Evolutionary conservation across 2,888 invertebrate genomes (phyloP).

Genomic region (Mimachlamys varia): DNA sequence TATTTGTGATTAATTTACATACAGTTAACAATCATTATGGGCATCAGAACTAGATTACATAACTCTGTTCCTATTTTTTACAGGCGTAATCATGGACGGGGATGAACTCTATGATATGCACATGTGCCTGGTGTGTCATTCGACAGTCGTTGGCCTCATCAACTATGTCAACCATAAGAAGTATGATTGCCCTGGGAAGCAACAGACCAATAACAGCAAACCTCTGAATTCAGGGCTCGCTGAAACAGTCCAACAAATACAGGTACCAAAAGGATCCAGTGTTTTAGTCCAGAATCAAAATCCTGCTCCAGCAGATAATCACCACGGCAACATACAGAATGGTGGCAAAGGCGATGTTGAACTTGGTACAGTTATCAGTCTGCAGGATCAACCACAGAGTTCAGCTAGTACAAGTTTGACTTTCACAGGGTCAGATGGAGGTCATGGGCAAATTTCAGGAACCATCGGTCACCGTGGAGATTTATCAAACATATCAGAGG

Average conservation of each 20-base stretch:
- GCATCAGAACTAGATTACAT: neutral
- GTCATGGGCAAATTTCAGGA: neutral
- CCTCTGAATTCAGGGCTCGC: neutral
- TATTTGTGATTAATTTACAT: too few relatives aligned
- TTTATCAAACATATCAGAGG: neutral
- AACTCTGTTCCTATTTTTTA: neutral
- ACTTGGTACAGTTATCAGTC: neutral
- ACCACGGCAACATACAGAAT: neutral
- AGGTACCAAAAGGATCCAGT: neutral
- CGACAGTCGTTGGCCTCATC: constrained; percentile 91
- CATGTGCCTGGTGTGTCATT: constrained; percentile 93
- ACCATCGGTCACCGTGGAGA: neutral
- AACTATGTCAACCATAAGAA: constrained; percentile 93
- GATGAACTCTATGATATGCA: constrained; percentile 90
- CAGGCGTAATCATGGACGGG: constrained; percentile 47
- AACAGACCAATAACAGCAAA: constrained; percentile 31
- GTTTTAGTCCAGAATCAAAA: neutral
- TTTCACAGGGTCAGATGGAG: constrained; percentile 12
- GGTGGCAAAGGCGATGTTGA: neutral
- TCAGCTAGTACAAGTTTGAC: neutral
- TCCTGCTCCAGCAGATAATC: neutral
- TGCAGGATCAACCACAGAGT: constrained; percentile 8
- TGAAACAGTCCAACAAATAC: neutral
- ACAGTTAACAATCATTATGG: too few relatives aligned
- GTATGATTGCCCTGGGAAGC: constrained; percentile 84